Conservation (phyloP, 1,140 invertebrate genomes). For the Pachypsylla venusta region DNA sequence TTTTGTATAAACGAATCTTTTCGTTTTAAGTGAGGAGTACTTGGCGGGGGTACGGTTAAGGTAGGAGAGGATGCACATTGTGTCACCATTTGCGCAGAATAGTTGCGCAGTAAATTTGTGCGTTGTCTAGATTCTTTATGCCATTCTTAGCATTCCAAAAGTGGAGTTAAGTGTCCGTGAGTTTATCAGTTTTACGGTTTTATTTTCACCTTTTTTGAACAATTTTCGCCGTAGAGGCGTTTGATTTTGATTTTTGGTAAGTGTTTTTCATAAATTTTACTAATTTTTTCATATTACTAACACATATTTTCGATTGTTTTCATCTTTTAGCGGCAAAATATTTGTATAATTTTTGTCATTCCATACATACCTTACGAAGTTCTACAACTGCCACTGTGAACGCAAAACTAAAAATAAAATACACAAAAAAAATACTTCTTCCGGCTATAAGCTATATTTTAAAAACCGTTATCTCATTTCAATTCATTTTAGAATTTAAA, state of each 20-base stretch:
- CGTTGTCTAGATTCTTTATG: constrained; percentile 89
- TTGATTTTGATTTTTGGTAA: constrained; percentile 36
- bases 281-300: not conserved
- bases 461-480: not conserved
- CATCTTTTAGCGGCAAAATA: not conserved
- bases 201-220: constrained; percentile 44
- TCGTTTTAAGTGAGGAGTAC: too few relatives aligned
- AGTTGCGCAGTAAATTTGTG: constrained; percentile 56
- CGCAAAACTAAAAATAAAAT: not conserved
- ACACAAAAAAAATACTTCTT: not conserved
- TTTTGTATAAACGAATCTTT: too few relatives aligned
- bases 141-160: constrained; percentile 86
- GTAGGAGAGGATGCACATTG: not conserved
- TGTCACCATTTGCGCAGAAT: not conserved
- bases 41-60: not conserved
- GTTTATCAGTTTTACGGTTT: constrained; percentile 58
- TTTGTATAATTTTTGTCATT: not conserved
- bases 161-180: constrained; percentile 39
- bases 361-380: not conserved
- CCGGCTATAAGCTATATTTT: not conserved
- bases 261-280: not conserved
- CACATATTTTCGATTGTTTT: not conserved
- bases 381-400: not conserved
- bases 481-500: too few relatives aligned
- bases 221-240: constrained; percentile 39